Conservation (phyloP, 2,888 invertebrate genomes). For the Ormyrus rosae region DNA sequence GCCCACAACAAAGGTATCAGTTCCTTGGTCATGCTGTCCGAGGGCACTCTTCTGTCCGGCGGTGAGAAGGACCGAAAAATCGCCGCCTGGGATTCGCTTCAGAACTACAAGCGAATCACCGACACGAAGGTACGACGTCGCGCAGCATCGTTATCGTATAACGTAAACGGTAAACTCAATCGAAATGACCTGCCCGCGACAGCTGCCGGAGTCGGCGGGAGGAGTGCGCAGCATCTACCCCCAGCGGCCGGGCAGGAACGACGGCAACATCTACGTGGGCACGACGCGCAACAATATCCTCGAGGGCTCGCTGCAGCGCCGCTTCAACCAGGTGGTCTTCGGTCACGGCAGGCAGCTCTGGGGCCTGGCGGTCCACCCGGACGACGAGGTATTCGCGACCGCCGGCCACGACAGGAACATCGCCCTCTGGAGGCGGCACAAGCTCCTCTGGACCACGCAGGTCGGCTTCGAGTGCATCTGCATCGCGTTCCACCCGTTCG, state of each 20-base stretch:
- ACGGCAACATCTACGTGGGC: constrained; percentile 93
- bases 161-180: too few species aligned
- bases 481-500: constrained; percentile 91
- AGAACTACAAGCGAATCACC: constrained; percentile 92
- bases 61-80: constrained; percentile 94
- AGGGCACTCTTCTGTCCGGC: constrained; percentile 92
- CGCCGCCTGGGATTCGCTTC: constrained; percentile 93
- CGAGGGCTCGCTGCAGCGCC: constrained; percentile 91
- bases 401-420: constrained; percentile 95
- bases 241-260: constrained; percentile 90
- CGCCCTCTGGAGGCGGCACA: constrained; percentile 92
- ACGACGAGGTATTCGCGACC: constrained; percentile 93
- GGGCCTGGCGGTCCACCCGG: constrained; percentile 93
- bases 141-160: too few species aligned
- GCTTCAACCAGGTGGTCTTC: constrained; percentile 91
- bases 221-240: constrained; percentile 93
- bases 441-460: constrained; percentile 90
- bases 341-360: constrained; percentile 92
- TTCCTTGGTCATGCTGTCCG: constrained; percentile 90
- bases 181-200: background rate
- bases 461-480: constrained; percentile 92
- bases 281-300: constrained; percentile 92
- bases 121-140: constrained; percentile 84
- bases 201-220: constrained; percentile 93
- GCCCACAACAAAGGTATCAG: constrained; percentile 93